Evolutionary conservation across 2,888 invertebrate species (phyloP), one percentile per base, ranked within the genome.

Genomic region (Epirrhoe alternata): DNA sequence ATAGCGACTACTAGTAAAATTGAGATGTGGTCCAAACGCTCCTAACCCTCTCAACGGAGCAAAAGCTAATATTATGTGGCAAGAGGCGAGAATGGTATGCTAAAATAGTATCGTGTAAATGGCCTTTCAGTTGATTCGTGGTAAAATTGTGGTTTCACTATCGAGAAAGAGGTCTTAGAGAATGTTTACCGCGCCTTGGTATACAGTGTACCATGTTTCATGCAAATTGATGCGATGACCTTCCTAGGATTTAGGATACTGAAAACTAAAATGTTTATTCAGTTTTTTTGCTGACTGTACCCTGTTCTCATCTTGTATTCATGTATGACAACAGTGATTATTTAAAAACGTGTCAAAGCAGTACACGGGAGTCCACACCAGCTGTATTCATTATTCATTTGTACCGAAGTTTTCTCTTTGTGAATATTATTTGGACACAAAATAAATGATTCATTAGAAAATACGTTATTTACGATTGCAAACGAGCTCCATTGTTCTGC

Each of bases 401-500:
- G 14, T 57, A 47, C 14, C 31, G n/a, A 47, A 61, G 35, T 42
- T 53, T 59, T 56, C 17, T n/a, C 54, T 58, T 45, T 42, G 45
- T 33, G 31, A 51, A 55, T 59, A 61, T 52, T 54, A 59, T 64
- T 63, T 33, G 47, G 31, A 54, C 31, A 53, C 45, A 62, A 62
- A 59, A 58, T 55, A 62, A 64, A 50, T 63, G 66, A 80, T 78
- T 77, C 74, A 74, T 78, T 78, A 78, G 76, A 77, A 78, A 74
- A 74, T 74, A 75, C 70, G 61, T 68, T 64, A 78, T 79, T 79
- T 74, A 74, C 77, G 76, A 81, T 74, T 79, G 79, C 79, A 83
- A 86, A 86, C 73, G 80, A 83, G 80, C 77, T 66, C 61, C 74
- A 82, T 86, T 85, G 85, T 86, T 83, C 77, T 78, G 76, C 78